Conservation (phyloP, 2,113 vertebrate genomes). For the Ctenodactylus gundi region DNA sequence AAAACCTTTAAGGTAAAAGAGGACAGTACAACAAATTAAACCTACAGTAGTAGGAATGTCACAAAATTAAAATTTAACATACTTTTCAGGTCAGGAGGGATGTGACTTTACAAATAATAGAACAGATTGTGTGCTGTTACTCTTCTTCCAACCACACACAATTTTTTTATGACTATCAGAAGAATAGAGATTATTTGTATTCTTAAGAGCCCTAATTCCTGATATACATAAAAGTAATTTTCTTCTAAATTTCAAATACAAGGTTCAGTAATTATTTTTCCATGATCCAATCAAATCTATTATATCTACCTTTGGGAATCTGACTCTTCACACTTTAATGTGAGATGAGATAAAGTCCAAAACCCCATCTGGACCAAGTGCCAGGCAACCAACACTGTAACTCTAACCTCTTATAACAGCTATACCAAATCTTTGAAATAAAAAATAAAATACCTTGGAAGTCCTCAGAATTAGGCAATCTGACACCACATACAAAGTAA, state of each 20-base stretch:
- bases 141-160: background rate
- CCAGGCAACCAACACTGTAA: background rate
- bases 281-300: background rate
- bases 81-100: background rate
- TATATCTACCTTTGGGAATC: background rate
- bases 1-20: conserved; percentile 15
- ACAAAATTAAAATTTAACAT: conserved; percentile 28
- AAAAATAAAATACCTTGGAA: conserved; percentile 93
- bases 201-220: background rate
- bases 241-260: conserved; percentile 43
- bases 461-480: conserved; percentile 98
- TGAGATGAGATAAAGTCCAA: background rate
- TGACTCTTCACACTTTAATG: background rate
- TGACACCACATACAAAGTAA: conserved; percentile 98
- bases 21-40: conserved; percentile 16
- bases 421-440: conserved; percentile 25
- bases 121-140: background rate
- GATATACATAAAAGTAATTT: background rate
- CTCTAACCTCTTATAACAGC: background rate
- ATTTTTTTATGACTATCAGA: conserved; percentile 9
- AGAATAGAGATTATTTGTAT: background rate
- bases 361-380: background rate
- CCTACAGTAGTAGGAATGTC: background rate
- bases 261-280: background rate
- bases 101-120: conserved; percentile 14